Evolutionary conservation across 53 echinoderm and acorn worm species (phyloP).

Genomic region (Astropecten irregularis): DNA sequence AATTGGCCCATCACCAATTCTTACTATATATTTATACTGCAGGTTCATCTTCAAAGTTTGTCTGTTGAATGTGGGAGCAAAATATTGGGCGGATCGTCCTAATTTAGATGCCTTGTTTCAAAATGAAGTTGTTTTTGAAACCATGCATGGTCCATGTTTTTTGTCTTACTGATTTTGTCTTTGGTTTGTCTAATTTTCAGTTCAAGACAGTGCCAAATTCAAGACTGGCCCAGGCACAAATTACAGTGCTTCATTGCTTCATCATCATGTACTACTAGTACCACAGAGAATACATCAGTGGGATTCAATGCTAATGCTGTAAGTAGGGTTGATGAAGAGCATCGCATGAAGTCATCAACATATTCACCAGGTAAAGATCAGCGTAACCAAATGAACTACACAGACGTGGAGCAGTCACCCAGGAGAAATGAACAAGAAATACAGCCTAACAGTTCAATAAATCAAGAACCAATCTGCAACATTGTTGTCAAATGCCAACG

Average conservation of each 20-base stretch:
- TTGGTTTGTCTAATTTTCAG: slow-evolving; percentile 32
- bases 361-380: too few species aligned
- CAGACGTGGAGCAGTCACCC: too few species aligned
- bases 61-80: not conserved
- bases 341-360: too few species aligned
- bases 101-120: not conserved
- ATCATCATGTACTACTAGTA: too few species aligned
- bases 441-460: not conserved
- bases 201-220: slow-evolving; percentile 83
- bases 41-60: too few species aligned
- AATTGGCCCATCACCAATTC: too few species aligned
- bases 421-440: too few species aligned
- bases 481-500: slow-evolving; percentile 71
- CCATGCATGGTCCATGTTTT: not conserved
- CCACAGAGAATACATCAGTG: not conserved
- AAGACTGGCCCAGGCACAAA: slow-evolving; percentile 83
- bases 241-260: too few species aligned
- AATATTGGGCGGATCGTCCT: not conserved
- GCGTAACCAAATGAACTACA: too few species aligned
- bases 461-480: not conserved
- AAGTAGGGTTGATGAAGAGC: too few species aligned
- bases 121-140: not conserved
- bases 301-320: too few species aligned
- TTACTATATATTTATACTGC: too few species aligned
- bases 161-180: not conserved